phyloP scores from a whole-genome alignment of 1,140 invertebrate genomes.

The Trissolcus basalis region DNA sequence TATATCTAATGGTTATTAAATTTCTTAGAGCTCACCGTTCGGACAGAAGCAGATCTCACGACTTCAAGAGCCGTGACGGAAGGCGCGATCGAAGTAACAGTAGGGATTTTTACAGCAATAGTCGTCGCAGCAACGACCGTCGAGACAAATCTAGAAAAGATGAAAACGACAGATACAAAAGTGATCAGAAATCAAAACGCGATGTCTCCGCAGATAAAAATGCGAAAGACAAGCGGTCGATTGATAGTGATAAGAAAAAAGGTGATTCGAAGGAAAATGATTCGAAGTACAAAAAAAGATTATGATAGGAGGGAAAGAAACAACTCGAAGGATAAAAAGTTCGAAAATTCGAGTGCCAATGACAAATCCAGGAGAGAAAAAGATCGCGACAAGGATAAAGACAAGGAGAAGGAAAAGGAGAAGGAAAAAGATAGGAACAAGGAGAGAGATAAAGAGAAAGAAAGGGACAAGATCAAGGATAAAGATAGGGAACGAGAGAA shows the following conservation, averaged over 20 bases:
- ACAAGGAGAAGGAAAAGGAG: constrained; percentile 30
- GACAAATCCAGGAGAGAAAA: constrained; percentile 31
- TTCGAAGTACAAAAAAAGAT: constrained; percentile 45
- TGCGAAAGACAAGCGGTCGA: constrained; percentile 31
- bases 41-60: constrained; percentile 41
- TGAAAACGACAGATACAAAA: constrained; percentile 54
- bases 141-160: constrained; percentile 60
- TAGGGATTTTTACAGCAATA: constrained; percentile 55
- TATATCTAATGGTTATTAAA: neutral
- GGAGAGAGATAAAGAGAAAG: constrained; percentile 14
- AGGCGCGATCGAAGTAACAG: constrained; percentile 53
- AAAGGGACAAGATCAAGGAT: constrained; percentile 13
- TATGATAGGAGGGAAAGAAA: constrained; percentile 38
- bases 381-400: constrained; percentile 34
- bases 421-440: constrained; percentile 20
- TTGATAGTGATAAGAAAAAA: constrained; percentile 51
- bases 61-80: constrained; percentile 54
- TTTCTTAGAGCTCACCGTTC: constrained; percentile 36
- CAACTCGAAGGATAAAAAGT: constrained; percentile 35
- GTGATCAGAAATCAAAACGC: constrained; percentile 24
- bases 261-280: constrained; percentile 43
- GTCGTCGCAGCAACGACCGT: constrained; percentile 52
- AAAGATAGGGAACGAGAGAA: constrained; percentile 13
- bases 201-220: constrained; percentile 28
- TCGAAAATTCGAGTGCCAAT: constrained; percentile 5